These are phyloP conservation scores for Novumbra hubbsi DNA, from an alignment of 2,797 vertebrate genomes.

Conservation along the genomic window DNA sequence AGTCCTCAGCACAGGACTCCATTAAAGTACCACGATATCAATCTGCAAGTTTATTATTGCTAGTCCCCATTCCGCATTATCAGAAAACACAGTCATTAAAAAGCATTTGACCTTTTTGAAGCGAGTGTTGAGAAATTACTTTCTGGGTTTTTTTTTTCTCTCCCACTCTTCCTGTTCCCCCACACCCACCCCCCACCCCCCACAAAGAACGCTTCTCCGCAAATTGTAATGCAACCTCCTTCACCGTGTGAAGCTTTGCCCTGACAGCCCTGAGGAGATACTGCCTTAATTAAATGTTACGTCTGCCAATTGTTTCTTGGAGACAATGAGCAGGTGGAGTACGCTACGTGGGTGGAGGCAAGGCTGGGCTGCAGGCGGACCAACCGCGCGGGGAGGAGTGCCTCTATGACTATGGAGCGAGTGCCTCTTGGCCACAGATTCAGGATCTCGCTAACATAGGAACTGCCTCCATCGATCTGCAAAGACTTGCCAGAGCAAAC, in stretches of 20 bases:
- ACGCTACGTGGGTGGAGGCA: not conserved
- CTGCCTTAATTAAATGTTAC: conserved; percentile 79
- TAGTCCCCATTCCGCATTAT: conserved; percentile 67
- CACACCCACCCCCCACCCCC: not conserved
- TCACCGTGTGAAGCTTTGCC: conserved; percentile 65
- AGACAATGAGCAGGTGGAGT: conserved; percentile 53
- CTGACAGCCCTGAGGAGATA: conserved; percentile 74
- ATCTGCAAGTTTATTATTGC: conserved; percentile 80
- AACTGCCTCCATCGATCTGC: conserved; percentile 67
- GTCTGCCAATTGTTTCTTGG: conserved; percentile 79
- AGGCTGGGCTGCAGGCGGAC: conserved; percentile 2
- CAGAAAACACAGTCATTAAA: conserved; percentile 83
- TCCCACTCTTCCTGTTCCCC: conserved; percentile 18
- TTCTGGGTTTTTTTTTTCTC: conserved; percentile 61
- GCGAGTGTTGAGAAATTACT: conserved; percentile 75
- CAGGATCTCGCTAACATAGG: conserved; percentile 64
- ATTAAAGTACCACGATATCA: conserved; percentile 76
- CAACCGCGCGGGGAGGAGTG: conserved; percentile 24
- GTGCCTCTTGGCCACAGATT: conserved; percentile 59
- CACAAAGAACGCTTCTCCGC: conserved; percentile 66
- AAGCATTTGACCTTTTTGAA: conserved; percentile 82
- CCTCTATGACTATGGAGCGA: conserved; percentile 13
- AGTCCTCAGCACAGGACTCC: conserved; percentile 72
- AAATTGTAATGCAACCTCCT: conserved; percentile 78
- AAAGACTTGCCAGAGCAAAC: conserved; percentile 34